Evolutionary conservation across 2,797 vertebrate species (phyloP), one percentile per base, ranked within the genome.

Genomic region (Peromyscus aztecus): DNA sequence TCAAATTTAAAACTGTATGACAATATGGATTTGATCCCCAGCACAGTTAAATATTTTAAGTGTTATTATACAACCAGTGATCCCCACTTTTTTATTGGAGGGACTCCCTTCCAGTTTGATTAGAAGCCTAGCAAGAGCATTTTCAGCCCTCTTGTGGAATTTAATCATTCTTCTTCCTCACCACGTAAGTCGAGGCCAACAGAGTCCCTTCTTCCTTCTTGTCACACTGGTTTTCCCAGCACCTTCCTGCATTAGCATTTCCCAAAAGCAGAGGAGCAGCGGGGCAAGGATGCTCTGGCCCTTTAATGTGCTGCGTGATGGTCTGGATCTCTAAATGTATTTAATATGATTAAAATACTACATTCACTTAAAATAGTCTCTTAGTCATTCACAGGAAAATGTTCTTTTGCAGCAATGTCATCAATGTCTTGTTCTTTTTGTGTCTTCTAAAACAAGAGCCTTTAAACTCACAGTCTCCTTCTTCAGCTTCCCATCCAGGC

Each of bases 191-290:
- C 67, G 34, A 24, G 40, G 31, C 23, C 43, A 0, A 78, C 80
- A 81, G 61, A 93, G 81, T 77, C 27, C 29, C 43, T 55, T 65
- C 73, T 84, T 78, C 27, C 8, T 55, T 92, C 85, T 88, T 40
- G 12, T 90, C 76, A 29, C 5, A 0, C 43, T n/a, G n/a, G 43
- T 37, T 91, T 91, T 65, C 59, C 69, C 40, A 87, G n/a, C 37
- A 76, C 34, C 90, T 69, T 83, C 43, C 40, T 31, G 75, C 49
- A 27, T 94, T 75, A 90, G 88, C 67, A 82, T 97, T 97, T 97
- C 81, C 84, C 77, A 75, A 92, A 67, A 49, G 29, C 57, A 85
- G 75, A 40, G 65, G 65, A 65, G 14, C 90, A 80, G 77, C 57
- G 12, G 78, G 73, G 13, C 55, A 67, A 37, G 16, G 8, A n/a